Percentiles rank a stretch among this genome's conserved stretches.
Conservation (phyloP, 2,888 invertebrate species). For the Tinea pellionella region DNA sequence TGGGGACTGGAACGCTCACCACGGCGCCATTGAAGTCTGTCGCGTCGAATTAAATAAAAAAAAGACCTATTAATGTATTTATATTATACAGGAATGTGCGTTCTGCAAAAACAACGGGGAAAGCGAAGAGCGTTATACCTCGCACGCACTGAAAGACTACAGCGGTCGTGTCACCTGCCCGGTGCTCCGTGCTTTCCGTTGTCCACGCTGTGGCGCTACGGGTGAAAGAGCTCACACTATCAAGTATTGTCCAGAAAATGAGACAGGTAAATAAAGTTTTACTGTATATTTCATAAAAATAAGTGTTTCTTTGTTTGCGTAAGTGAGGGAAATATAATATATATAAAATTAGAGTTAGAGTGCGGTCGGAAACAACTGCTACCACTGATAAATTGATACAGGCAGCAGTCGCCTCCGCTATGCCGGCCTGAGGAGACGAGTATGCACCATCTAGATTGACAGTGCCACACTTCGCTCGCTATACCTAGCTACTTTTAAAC, state of each 20-base stretch:
- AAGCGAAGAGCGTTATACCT: slow-evolving; percentile 71
- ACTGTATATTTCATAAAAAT: too few relatives aligned
- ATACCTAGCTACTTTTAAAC: too few relatives aligned
- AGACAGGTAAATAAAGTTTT: slow-evolving; percentile 22
- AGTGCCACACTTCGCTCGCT: too few relatives aligned
- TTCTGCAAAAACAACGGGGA: slow-evolving; percentile 85
- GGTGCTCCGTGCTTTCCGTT: slow-evolving; percentile 76
- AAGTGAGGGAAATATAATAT: neutral
- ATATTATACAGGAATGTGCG: slow-evolving; percentile 66
- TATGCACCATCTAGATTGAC: too few relatives aligned
- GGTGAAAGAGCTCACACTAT: slow-evolving; percentile 79
- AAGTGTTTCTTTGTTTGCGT: neutral
- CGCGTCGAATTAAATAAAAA: too few relatives aligned
- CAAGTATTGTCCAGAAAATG: slow-evolving; percentile 48
- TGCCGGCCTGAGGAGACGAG: too few relatives aligned
- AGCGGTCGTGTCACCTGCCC: slow-evolving; percentile 77
- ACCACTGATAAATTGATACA: too few relatives aligned
- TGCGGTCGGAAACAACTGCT: too few relatives aligned
- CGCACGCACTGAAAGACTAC: slow-evolving; percentile 75
- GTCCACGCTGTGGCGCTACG: slow-evolving; percentile 77
- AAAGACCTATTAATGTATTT: too few relatives aligned
- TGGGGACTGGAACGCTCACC: too few relatives aligned
- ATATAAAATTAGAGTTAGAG: neutral
- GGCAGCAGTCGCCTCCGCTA: too few relatives aligned
- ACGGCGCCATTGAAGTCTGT: too few relatives aligned